Conservation (phyloP, 2,888 invertebrate genomes). For the Synanthedon myopaeformis region DNA sequence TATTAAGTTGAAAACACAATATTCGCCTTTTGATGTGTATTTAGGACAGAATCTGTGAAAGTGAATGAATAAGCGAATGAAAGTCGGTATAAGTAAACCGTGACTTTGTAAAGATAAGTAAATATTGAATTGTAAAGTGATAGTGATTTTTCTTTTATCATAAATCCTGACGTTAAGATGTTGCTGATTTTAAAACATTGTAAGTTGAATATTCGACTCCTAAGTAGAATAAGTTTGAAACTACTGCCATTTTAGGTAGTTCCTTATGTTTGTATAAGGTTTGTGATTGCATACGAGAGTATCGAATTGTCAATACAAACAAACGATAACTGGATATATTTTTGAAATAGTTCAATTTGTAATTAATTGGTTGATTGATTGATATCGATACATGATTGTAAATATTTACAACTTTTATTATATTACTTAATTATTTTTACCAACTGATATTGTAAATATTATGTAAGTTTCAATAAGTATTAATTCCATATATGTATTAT, state of each 20-base stretch:
- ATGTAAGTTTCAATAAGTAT: not conserved
- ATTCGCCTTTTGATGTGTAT: too few relatives aligned
- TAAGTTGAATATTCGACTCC: not conserved
- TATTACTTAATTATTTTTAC: not conserved
- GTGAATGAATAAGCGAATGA: too few relatives aligned
- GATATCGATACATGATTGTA: not conserved
- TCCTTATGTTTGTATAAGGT: not conserved
- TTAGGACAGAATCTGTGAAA: too few relatives aligned
- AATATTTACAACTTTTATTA: not conserved
- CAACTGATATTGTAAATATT: not conserved
- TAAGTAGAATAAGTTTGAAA: slow-evolving; percentile 3
- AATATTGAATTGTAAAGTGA: too few relatives aligned
- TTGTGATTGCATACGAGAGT: not conserved
- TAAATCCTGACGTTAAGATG: too few relatives aligned
- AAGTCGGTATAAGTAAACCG: too few relatives aligned
- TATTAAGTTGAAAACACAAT: too few relatives aligned
- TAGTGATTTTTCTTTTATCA: too few relatives aligned
- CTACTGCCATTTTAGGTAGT: slow-evolving; percentile 20
- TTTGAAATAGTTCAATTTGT: not conserved
- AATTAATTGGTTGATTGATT: not conserved
- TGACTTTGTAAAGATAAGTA: too few relatives aligned
- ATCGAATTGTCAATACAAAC: not conserved
- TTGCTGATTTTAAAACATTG: too few relatives aligned
- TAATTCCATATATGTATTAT: too few relatives aligned
- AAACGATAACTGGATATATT: not conserved